phyloP scores from a whole-genome alignment of 1,140 invertebrate genomes.

The Papilio dardanus region DNA sequence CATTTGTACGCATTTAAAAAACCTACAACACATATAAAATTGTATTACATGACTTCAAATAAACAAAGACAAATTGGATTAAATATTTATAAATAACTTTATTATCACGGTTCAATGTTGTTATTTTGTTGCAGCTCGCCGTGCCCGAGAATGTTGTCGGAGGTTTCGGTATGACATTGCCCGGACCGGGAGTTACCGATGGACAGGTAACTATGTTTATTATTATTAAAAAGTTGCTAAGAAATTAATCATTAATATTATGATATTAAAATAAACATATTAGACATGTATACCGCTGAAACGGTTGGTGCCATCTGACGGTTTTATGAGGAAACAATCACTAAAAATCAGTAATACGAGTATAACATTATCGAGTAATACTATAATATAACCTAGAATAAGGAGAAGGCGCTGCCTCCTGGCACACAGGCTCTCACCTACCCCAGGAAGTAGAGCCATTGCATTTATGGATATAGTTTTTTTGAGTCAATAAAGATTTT shows the following conservation, averaged over 20 bases:
- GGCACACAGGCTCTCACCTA: too few species aligned
- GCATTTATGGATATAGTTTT: too few species aligned
- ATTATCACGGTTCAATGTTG: not conserved
- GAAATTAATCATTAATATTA: too few species aligned
- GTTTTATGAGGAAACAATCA: not conserved
- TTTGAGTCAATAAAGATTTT: too few species aligned
- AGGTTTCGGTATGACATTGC: constrained; percentile 72
- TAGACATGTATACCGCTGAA: not conserved
- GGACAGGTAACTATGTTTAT: constrained; percentile 63
- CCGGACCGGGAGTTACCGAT: constrained; percentile 60
- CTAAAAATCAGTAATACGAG: too few species aligned
- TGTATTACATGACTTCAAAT: not conserved
- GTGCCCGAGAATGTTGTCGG: constrained; percentile 58
- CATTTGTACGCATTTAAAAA: not conserved
- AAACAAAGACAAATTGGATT: not conserved
- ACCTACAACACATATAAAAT: not conserved
- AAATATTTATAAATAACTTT: too few species aligned
- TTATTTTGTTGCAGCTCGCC: constrained; percentile 63
- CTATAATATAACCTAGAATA: too few species aligned
- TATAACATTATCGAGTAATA: too few species aligned
- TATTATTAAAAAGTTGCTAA: not conserved
- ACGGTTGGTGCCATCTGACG: not conserved
- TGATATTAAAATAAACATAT: not conserved
- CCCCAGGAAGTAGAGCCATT: too few species aligned
- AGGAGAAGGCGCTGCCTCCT: too few species aligned